Conservation (phyloP, 2,113 vertebrate genomes). For the Rhinopomastus cyanomelas region DNA sequence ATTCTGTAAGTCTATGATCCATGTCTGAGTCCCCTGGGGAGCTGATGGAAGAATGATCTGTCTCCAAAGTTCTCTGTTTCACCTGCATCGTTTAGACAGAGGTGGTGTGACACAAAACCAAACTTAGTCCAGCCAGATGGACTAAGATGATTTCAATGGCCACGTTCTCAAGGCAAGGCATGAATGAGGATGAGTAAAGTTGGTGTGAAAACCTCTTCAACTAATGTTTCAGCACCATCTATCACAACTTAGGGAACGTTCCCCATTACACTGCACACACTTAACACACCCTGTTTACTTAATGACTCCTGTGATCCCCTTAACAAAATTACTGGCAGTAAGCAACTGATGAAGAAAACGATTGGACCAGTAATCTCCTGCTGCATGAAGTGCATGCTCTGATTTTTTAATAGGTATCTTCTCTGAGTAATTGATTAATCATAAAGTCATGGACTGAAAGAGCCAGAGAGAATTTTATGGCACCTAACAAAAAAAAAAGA, state of each 20-base stretch:
- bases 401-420: slow-evolving; percentile 63
- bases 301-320: slow-evolving; percentile 39
- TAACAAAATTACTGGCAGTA: slow-evolving; percentile 52
- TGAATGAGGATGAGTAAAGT: background rate
- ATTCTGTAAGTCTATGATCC: no score
- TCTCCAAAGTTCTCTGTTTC: background rate
- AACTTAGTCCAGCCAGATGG: background rate
- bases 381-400: background rate
- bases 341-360: slow-evolving; percentile 30
- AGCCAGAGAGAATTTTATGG: slow-evolving; percentile 50
- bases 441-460: slow-evolving; percentile 58
- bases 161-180: background rate
- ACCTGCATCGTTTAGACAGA: background rate
- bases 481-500: background rate
- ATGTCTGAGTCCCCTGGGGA: background rate
- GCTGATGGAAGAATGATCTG: background rate
- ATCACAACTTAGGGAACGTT: slow-evolving; percentile 45
- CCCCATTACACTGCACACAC: background rate
- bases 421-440: slow-evolving; percentile 69
- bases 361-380: slow-evolving; percentile 16
- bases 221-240: slow-evolving; percentile 2
- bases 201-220: background rate
- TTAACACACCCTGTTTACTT: slow-evolving; percentile 53
- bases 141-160: background rate
- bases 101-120: background rate